A percentile compares a stretch with the other conserved stretches of the same genome.
Evolutionary conservation across 2,113 vertebrate genomes (phyloP).

Genomic region (Phycodurus eques): DNA sequence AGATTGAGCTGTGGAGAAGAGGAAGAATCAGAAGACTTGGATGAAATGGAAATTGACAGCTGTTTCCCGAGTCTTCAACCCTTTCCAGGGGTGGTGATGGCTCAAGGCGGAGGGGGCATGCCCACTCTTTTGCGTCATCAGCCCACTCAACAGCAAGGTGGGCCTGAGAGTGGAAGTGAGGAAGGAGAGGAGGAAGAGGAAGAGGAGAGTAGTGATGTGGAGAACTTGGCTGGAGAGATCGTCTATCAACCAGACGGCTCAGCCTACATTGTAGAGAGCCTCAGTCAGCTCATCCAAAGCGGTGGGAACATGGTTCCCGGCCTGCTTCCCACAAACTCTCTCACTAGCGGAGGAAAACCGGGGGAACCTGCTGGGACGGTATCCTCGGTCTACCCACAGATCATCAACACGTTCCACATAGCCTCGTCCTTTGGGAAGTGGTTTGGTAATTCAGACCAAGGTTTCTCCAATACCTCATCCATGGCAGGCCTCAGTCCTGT

Average conservation of each 20-base stretch:
- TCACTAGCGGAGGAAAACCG: conserved; percentile 74
- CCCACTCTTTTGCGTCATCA: conserved; percentile 74
- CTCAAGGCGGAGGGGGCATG: conserved; percentile 73
- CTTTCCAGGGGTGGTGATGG: conserved; percentile 73
- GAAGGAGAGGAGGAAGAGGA: conserved; percentile 90
- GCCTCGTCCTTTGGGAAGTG: conserved; percentile 99
- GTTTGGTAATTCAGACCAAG: conserved; percentile 95
- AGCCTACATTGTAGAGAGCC: conserved; percentile 96
- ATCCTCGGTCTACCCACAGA: conserved; percentile 92
- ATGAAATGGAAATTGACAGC: conserved; percentile 86
- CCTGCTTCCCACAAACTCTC: conserved; percentile 86
- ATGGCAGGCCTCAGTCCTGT: conserved; percentile 96
- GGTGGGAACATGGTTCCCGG: conserved; percentile 76
- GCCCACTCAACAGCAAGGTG: conserved; percentile 64
- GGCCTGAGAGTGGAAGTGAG: conserved; percentile 85
- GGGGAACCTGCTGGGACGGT: conserved; percentile 85
- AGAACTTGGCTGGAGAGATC: conserved; percentile 99
- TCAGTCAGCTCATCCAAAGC: conserved; percentile 95
- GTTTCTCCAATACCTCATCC: conserved; percentile 99
- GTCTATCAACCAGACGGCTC: conserved; percentile 99
- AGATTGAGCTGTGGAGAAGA: conserved; percentile 81
- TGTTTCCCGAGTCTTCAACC: conserved; percentile 80
- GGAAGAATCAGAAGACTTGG: conserved; percentile 87
- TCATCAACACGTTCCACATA: conserved; percentile 99
- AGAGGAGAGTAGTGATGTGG: conserved; percentile 93